Conservation (phyloP, 1,140 invertebrate genomes). For the Tetramorium alpestre region DNA sequence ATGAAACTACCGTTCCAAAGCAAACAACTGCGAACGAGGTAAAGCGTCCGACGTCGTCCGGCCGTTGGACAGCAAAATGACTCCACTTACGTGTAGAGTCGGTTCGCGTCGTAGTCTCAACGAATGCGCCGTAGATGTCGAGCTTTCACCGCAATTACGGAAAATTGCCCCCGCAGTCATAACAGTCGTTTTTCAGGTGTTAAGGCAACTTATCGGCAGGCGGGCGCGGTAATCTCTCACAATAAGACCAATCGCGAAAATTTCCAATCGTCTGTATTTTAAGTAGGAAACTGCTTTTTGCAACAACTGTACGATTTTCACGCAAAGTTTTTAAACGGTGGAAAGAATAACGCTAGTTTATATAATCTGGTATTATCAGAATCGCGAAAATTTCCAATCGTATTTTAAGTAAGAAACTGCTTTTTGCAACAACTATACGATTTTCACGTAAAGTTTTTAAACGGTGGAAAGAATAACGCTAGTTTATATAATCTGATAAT, state of each 20-base stretch:
- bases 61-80: conserved; percentile 83
- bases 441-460: conserved; percentile 28
- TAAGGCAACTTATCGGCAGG: conserved; percentile 60
- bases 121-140: conserved; percentile 65
- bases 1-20: conserved; percentile 64
- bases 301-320: conserved; percentile 13
- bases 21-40: conserved; percentile 75
- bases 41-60: conserved; percentile 77
- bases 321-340: not conserved
- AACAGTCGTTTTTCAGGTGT: conserved; percentile 82
- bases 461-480: not conserved
- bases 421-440: conserved; percentile 12
- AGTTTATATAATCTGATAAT: not conserved
- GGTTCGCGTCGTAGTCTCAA: conserved; percentile 60
- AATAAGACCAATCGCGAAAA: conserved; percentile 60
- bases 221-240: conserved; percentile 58
- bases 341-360: not conserved
- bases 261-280: conserved; percentile 22
- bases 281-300: conserved; percentile 36
- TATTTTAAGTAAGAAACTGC: no score
- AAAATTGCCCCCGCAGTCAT: conserved; percentile 81
- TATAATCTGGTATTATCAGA: not conserved
- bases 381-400: not conserved
- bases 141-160: conserved; percentile 84
- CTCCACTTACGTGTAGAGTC: conserved; percentile 77